Conservation (phyloP, 2,113 vertebrate genomes). For the Spheniscus mendiculus region DNA sequence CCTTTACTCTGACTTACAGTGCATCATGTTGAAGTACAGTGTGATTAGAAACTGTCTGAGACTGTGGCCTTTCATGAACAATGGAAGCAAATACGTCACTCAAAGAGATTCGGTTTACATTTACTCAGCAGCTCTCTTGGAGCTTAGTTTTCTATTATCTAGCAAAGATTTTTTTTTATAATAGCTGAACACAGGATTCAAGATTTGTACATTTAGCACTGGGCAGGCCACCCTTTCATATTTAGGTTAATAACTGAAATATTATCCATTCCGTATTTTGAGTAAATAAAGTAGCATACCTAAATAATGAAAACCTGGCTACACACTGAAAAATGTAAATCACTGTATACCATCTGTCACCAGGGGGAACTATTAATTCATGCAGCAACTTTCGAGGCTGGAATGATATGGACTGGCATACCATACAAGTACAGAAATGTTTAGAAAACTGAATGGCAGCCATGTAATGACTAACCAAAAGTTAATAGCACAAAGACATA, state of each 20-base stretch:
- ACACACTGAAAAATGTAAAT: constrained; percentile 10
- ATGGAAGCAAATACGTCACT: constrained; percentile 5
- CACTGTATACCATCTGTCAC: constrained; percentile 22
- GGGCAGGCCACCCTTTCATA: not conserved
- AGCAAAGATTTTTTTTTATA: not conserved
- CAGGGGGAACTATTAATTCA: constrained; percentile 55
- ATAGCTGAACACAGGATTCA: not conserved
- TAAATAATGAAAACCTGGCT: not conserved
- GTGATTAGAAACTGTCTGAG: constrained; percentile 35
- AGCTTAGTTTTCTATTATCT: not conserved
- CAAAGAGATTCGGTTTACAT: not conserved
- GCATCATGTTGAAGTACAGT: not conserved
- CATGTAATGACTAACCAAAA: not conserved
- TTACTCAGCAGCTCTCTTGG: not conserved
- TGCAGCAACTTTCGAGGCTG: not conserved
- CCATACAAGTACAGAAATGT: not conserved
- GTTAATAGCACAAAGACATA: not conserved
- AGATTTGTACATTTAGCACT: not conserved
- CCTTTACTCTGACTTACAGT: not conserved
- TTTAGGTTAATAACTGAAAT: constrained; percentile 22
- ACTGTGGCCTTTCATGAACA: not conserved
- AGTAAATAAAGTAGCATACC: not conserved
- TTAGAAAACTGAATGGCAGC: not conserved
- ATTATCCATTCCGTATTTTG: not conserved
- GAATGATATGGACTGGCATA: not conserved